Evolutionary conservation across 2,888 invertebrate genomes (phyloP).

Genomic region (Caenorhabditis wallacei): DNA sequence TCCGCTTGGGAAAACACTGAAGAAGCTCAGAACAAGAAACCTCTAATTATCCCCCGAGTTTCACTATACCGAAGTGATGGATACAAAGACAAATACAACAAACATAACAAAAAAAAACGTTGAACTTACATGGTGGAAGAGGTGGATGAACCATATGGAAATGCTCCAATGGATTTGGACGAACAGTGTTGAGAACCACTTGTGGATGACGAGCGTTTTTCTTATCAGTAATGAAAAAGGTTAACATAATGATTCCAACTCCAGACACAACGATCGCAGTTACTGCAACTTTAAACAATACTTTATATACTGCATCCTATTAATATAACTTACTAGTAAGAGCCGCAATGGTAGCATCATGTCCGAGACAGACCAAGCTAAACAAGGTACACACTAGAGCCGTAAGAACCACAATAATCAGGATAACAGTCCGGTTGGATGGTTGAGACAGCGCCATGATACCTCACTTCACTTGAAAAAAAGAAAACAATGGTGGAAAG

Average conservation of each 20-base stretch:
- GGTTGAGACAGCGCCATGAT: conserved; percentile 33
- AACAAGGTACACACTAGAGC: conserved; percentile 32
- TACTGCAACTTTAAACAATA: conserved; percentile 38
- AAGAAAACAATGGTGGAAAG: neutral
- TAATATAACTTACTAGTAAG: conserved; percentile 16
- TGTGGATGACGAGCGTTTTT: neutral
- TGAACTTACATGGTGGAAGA: conserved; percentile 47
- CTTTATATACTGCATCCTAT: neutral
- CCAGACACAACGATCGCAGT: conserved; percentile 34
- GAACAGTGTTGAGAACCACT: conserved; percentile 22
- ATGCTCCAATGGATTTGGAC: conserved; percentile 2
- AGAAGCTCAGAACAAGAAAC: conserved; percentile 1
- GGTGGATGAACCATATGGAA: conserved; percentile 27
- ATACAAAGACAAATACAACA: neutral
- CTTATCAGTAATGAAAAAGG: conserved; percentile 34
- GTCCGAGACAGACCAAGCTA: conserved; percentile 31
- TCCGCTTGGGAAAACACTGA: conserved; percentile 13
- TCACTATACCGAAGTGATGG: neutral
- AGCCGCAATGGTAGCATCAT: conserved; percentile 28
- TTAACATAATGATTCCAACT: conserved; percentile 40
- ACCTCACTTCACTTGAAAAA: neutral
- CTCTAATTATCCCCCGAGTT: conserved; percentile 21
- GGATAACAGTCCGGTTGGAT: conserved; percentile 8
- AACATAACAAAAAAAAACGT: neutral
- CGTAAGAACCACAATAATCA: conserved; percentile 25